A percentile compares a stretch with the other conserved stretches of the same genome.
phyloP scores from a whole-genome alignment of 2,113 vertebrate genomes.

The Callopanchax toddi region DNA sequence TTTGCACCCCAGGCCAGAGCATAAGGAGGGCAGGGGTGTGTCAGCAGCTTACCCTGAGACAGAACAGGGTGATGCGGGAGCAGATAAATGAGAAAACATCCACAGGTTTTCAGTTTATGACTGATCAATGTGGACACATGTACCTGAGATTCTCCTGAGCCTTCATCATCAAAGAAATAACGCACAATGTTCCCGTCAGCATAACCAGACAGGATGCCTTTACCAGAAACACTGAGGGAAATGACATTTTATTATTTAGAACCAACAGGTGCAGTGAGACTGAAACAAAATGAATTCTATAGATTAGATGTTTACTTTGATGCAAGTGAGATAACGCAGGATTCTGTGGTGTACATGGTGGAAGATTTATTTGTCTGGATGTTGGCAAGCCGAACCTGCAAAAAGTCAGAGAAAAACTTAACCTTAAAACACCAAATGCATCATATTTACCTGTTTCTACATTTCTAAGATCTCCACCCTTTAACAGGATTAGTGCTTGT shows the following conservation, averaged over 20 bases:
- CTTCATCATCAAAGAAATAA: conserved; percentile 96
- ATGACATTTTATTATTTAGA: too few relatives aligned
- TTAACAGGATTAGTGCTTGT: too few relatives aligned
- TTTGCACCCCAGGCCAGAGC: conserved; percentile 91
- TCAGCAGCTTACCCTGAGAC: conserved; percentile 86
- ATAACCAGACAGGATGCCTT: conserved; percentile 93
- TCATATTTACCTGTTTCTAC: too few relatives aligned
- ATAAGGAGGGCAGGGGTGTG: conserved; percentile 90
- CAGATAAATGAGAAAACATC: not conserved
- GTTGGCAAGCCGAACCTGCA: conserved; percentile 91
- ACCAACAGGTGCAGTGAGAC: too few relatives aligned
- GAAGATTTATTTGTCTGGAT: conserved; percentile 95
- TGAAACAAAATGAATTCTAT: too few relatives aligned
- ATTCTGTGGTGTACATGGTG: conserved; percentile 92
- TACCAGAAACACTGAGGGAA: conserved; percentile 83
- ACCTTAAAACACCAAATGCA: too few relatives aligned
- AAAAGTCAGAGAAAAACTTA: not conserved
- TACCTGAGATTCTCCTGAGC: conserved; percentile 96
- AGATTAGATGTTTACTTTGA: conserved; percentile 84
- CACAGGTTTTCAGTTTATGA: not conserved
- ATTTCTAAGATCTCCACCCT: too few relatives aligned
- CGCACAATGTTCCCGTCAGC: conserved; percentile 93
- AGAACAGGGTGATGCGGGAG: not conserved
- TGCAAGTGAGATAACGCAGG: conserved; percentile 89
- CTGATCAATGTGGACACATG: too few relatives aligned